Percentiles rank a stretch among this genome's conserved stretches.
These are phyloP conservation scores for Glandiceps talaboti DNA, from an alignment of 53 echinoderm and acorn worm species.

Conservation along the genomic window DNA sequence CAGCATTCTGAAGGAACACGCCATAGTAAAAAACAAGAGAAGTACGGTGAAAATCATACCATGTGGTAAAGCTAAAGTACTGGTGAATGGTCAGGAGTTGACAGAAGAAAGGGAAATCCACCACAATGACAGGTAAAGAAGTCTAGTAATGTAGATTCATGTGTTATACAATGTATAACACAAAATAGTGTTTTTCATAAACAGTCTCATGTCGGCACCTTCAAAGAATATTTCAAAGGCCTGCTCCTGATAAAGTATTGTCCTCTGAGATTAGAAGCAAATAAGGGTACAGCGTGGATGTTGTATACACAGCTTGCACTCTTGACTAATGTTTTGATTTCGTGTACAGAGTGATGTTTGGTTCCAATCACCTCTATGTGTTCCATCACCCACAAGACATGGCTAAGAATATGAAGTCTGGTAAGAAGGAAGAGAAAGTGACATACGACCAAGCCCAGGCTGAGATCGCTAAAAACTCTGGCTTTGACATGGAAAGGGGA, in stretches of 20 bases:
- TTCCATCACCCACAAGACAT: constrained; percentile 98
- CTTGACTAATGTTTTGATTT: too few species aligned
- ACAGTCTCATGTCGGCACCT: too few species aligned
- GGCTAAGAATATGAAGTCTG: constrained; percentile 63
- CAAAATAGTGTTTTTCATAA: too few species aligned
- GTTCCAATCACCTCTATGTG: constrained; percentile 97
- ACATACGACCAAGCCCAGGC: constrained; percentile 92
- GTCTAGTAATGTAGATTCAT: too few species aligned
- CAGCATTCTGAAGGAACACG: constrained; percentile 84
- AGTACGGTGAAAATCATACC: constrained; percentile 39
- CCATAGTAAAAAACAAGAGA: constrained; percentile 37
- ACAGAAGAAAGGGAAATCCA: constrained; percentile 56
- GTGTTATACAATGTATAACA: too few species aligned
- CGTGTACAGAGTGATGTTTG: constrained; percentile 71
- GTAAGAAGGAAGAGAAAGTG: constrained; percentile 40
- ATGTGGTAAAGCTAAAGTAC: constrained; percentile 47
- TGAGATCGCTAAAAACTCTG: constrained; percentile 92
- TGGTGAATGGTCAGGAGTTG: constrained; percentile 76
- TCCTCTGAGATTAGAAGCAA: neutral
- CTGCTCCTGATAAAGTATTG: too few species aligned
- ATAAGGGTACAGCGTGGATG: neutral
- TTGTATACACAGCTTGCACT: neutral
- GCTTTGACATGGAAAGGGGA: constrained; percentile 80
- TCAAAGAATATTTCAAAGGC: too few species aligned
- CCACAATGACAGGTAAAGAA: constrained; percentile 97